Conservation (phyloP, 2,888 invertebrate genomes). For the Tetranychus piercei region DNA sequence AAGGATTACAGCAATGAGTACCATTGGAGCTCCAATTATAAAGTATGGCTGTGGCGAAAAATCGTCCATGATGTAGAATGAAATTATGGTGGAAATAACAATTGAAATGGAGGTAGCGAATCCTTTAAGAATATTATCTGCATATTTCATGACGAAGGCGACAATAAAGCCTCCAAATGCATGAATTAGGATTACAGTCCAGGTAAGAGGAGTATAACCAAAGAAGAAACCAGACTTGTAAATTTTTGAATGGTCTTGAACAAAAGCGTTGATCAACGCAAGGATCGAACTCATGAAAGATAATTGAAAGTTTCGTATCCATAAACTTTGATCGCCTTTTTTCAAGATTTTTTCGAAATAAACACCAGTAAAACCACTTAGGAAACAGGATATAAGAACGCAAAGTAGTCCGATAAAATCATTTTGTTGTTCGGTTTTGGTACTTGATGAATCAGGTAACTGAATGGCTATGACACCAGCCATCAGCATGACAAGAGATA, state of each 20-base stretch:
- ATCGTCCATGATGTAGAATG: slow-evolving; percentile 36
- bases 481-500: slow-evolving; percentile 35
- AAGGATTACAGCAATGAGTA: slow-evolving; percentile 36
- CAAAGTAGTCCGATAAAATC: slow-evolving; percentile 34
- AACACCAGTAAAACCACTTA: slow-evolving; percentile 40
- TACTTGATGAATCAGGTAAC: slow-evolving; percentile 22
- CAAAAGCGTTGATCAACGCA: slow-evolving; percentile 32
- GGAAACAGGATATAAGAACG: slow-evolving; percentile 37
- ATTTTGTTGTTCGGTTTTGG: slow-evolving; percentile 11
- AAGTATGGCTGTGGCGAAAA: slow-evolving; percentile 35
- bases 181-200: slow-evolving; percentile 37
- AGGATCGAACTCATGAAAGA: slow-evolving; percentile 36
- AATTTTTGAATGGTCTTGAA: slow-evolving; percentile 34
- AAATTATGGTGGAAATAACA: slow-evolving; percentile 36
- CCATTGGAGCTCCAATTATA: slow-evolving; percentile 34
- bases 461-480: slow-evolving; percentile 37
- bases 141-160: slow-evolving; percentile 40
- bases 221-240: slow-evolving; percentile 36
- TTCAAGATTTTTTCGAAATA: slow-evolving; percentile 41
- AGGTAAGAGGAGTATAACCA: slow-evolving; percentile 36
- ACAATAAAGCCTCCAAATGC: slow-evolving; percentile 38
- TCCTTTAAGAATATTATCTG: slow-evolving; percentile 41
- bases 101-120: slow-evolving; percentile 41
- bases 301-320: slow-evolving; percentile 38
- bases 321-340: slow-evolving; percentile 33